Evolutionary conservation across 2,113 vertebrate genomes (phyloP).

Genomic region (Microcebus murinus): DNA sequence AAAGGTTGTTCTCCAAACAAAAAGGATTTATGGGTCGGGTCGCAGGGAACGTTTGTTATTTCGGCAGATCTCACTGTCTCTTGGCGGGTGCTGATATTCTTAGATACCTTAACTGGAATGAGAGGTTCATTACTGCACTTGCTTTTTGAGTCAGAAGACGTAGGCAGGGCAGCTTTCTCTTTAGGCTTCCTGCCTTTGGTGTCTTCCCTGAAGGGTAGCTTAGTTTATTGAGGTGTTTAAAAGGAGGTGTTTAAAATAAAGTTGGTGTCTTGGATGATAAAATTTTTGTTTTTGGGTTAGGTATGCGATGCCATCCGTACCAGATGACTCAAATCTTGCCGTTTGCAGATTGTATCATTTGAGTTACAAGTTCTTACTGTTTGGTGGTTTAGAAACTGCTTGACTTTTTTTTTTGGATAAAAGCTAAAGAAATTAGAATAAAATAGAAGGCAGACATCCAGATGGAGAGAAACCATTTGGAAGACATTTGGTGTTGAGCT

Average conservation of each 20-base stretch:
- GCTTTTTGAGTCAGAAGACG: neutral
- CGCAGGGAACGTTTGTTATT: neutral
- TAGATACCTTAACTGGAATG: neutral
- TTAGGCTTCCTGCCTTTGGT: neutral
- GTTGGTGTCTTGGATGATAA: neutral
- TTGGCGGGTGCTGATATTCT: neutral
- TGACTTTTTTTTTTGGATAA: neutral
- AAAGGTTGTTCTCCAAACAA: neutral
- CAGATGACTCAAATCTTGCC: neutral
- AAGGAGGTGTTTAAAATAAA: neutral
- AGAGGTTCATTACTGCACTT: neutral
- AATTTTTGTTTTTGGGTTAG: neutral
- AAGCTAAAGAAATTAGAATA: slow-evolving; percentile 18
- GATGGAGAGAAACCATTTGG: slow-evolving; percentile 22
- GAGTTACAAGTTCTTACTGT: neutral
- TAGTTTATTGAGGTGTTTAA: neutral
- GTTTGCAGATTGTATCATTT: neutral
- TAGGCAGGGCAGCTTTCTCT: neutral
- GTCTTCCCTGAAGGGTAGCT: neutral
- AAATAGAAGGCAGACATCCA: neutral
- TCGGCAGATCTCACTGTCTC: neutral
- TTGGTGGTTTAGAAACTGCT: neutral
- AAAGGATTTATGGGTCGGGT: neutral
- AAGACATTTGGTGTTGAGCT: neutral
- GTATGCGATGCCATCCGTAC: neutral